A percentile compares a stretch with the other conserved stretches of the same genome.
Conservation (phyloP, 2,888 invertebrate genomes). For the Drosophila greeni region DNA sequence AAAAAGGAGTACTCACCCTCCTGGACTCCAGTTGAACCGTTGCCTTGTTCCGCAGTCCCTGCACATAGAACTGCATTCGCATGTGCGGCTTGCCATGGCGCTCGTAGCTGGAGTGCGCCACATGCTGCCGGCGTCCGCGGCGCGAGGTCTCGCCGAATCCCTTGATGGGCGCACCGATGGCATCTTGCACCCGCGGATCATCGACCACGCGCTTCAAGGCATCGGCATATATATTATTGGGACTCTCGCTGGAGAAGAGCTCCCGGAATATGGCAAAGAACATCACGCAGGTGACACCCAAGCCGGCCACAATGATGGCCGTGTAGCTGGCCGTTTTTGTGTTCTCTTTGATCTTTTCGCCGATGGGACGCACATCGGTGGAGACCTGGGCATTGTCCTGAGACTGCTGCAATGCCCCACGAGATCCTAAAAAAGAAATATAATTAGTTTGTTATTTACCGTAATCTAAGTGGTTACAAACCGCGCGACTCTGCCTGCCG, state of each 20-base stretch:
- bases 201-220: slow-evolving; percentile 87
- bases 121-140: slow-evolving; percentile 89
- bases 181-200: slow-evolving; percentile 87
- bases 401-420: slow-evolving; percentile 51
- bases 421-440: slow-evolving; percentile 8
- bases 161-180: slow-evolving; percentile 93
- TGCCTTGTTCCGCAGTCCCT: slow-evolving; percentile 89
- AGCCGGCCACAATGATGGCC: slow-evolving; percentile 88
- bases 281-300: slow-evolving; percentile 89
- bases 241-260: slow-evolving; percentile 91
- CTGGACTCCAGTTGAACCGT: slow-evolving; percentile 92
- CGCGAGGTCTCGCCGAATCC: slow-evolving; percentile 92
- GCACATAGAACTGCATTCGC: slow-evolving; percentile 93
- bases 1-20: slow-evolving; percentile 81
- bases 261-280: slow-evolving; percentile 92
- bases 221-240: slow-evolving; percentile 89
- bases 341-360: slow-evolving; percentile 91
- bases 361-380: slow-evolving; percentile 83
- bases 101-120: slow-evolving; percentile 87
- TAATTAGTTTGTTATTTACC: not conserved
- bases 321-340: slow-evolving; percentile 93
- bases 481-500: slow-evolving; percentile 46
- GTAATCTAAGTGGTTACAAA: slow-evolving; percentile 28
- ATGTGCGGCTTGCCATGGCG: slow-evolving; percentile 88
- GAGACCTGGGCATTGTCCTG: slow-evolving; percentile 66